A percentile compares a stretch with the other conserved stretches of the same genome.
phyloP scores from a whole-genome alignment of 2,113 vertebrate genomes.

The Nematolebias whitei region DNA sequence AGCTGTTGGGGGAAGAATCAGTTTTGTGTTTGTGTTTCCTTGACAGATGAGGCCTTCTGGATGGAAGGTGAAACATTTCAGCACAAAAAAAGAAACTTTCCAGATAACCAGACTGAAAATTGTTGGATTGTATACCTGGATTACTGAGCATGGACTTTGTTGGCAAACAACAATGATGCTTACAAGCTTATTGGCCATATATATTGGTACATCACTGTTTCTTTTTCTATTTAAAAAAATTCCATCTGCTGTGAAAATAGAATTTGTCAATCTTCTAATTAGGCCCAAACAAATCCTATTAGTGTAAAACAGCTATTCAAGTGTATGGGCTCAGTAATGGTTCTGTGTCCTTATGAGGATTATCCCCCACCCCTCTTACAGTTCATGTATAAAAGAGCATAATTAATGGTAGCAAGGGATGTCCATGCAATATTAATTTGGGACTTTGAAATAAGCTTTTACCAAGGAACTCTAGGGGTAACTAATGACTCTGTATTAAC shows the following conservation, averaged over 20 bases:
- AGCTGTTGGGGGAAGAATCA: too few species aligned
- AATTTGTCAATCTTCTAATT: constrained; percentile 30
- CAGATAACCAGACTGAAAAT: too few species aligned
- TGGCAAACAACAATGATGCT: too few species aligned
- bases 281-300: constrained; percentile 47
- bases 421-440: constrained; percentile 40
- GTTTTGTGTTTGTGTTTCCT: too few species aligned
- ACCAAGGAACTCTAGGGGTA: constrained; percentile 12
- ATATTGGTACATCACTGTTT: background rate
- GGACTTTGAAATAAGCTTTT: constrained; percentile 38
- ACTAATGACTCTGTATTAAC: constrained; percentile 27
- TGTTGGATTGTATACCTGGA: too few species aligned
- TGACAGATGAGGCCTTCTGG: too few species aligned
- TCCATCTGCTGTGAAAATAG: constrained; percentile 15
- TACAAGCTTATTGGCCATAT: too few species aligned
- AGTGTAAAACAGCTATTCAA: constrained; percentile 32
- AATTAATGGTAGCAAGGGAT: constrained; percentile 48
- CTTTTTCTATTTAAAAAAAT: background rate
- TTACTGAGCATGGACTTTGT: too few species aligned
- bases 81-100: too few species aligned
- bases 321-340: constrained; percentile 48
- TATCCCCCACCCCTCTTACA: constrained; percentile 40
- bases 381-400: constrained; percentile 43
- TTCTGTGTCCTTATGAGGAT: constrained; percentile 58
- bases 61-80: too few species aligned